phyloP scores from a whole-genome alignment of 2,113 vertebrate species.

The Balaenoptera acutorostrata region DNA sequence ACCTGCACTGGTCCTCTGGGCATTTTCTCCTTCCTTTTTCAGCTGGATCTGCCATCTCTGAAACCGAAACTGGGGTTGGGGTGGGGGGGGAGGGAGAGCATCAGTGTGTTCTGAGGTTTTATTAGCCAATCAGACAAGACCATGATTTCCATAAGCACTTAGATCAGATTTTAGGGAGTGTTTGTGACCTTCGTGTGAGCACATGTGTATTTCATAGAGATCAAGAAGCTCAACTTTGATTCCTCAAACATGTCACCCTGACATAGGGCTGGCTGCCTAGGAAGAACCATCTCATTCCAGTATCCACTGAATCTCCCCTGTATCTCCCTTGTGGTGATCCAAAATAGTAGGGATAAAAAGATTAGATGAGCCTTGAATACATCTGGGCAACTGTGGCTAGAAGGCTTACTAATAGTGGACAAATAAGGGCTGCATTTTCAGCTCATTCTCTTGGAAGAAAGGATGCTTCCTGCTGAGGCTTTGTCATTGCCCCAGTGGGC shows the following conservation, averaged over 20 bases:
- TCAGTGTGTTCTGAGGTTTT: background rate
- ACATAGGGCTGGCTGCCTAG: no score
- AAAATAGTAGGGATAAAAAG: background rate
- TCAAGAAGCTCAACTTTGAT: background rate
- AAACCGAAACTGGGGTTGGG: background rate
- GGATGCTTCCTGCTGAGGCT: background rate
- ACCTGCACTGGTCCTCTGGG: background rate
- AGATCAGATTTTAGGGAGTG: background rate
- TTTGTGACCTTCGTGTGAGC: background rate
- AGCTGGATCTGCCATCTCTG: background rate
- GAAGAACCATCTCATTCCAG: background rate
- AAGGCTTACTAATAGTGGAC: background rate
- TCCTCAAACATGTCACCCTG: background rate
- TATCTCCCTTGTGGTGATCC: background rate
- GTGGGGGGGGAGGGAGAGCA: rapidly evolving
- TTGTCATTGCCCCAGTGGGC: background rate
- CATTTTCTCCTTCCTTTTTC: background rate
- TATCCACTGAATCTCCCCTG: no score
- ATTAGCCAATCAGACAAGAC: background rate
- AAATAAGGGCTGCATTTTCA: background rate
- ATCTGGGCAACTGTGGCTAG: rapidly evolving
- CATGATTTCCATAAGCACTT: background rate
- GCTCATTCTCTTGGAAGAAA: background rate
- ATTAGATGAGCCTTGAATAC: background rate
- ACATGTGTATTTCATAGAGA: background rate